Evolutionary conservation across 2,113 vertebrate species (phyloP).

Genomic region (Bujurquina vittata): DNA sequence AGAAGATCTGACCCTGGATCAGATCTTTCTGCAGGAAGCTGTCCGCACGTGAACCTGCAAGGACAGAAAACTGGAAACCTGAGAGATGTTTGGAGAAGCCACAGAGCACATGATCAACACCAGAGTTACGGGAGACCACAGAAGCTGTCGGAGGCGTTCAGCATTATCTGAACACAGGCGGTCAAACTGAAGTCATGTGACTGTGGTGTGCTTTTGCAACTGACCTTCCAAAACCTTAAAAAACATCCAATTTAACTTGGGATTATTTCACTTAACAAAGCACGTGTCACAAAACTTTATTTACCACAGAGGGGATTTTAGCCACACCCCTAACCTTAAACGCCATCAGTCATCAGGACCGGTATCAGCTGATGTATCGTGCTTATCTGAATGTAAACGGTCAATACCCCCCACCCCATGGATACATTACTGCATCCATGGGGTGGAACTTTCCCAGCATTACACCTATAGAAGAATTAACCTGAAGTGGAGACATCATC

Average conservation of each 20-base stretch:
- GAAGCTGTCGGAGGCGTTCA: no score
- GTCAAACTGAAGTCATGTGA: background rate
- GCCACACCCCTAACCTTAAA: background rate
- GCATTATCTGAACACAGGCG: background rate
- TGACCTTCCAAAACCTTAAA: background rate
- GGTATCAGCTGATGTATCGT: background rate
- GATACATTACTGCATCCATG: no score
- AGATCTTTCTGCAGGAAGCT: slow-evolving; percentile 80
- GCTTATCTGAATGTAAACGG: no score
- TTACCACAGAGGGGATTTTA: background rate
- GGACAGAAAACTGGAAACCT: background rate
- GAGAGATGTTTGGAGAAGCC: no score
- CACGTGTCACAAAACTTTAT: background rate
- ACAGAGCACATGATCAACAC: background rate
- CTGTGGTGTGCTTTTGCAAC: background rate
- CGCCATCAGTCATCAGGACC: background rate
- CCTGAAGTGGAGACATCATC: no score
- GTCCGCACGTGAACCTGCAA: slow-evolving; percentile 65
- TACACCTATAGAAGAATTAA: background rate
- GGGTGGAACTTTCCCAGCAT: background rate
- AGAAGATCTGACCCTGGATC: slow-evolving; percentile 78
- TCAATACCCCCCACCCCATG: no score
- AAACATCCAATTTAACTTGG: background rate
- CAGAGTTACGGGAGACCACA: background rate
- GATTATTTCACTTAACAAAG: background rate